phyloP scores from a whole-genome alignment of 2,888 invertebrate genomes.

The Euspilapteryx auroguttella region DNA sequence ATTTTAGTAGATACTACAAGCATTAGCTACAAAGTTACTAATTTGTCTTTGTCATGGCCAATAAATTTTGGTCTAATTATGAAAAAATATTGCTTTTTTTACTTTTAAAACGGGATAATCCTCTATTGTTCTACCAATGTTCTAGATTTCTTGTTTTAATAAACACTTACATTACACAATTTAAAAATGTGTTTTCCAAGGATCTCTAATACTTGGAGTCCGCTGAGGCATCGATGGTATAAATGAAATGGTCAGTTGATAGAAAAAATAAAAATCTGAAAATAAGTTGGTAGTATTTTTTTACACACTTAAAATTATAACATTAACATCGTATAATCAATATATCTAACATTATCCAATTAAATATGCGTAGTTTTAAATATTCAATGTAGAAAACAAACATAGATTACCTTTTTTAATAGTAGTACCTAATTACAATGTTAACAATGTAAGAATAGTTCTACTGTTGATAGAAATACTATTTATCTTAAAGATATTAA shows the following conservation, averaged over 20 bases:
- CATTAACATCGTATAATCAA: constrained; percentile 20
- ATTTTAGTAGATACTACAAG: no score
- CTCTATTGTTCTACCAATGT: no score
- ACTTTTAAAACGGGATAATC: no score
- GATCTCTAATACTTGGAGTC: constrained; percentile 32
- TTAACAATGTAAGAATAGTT: constrained; percentile 46
- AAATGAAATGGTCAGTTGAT: constrained; percentile 51
- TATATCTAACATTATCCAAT: constrained; percentile 40
- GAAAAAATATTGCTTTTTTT: no score
- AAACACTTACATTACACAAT: no score
- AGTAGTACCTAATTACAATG: no score
- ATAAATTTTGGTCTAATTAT: no score
- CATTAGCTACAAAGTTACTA: no score
- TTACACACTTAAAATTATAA: constrained; percentile 42
- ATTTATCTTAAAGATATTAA: constrained; percentile 50
- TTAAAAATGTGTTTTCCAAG: no score
- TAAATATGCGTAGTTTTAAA: constrained; percentile 33
- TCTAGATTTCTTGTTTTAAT: no score
- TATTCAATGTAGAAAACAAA: constrained; percentile 41
- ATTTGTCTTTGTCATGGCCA: no score
- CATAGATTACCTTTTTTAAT: constrained; percentile 39
- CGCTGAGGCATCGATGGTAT: constrained; percentile 30
- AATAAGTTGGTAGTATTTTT: constrained; percentile 59
- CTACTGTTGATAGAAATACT: constrained; percentile 51
- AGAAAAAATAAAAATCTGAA: constrained; percentile 59